These are phyloP conservation scores for Synergus gifuensis DNA, from an alignment of 2,888 invertebrate species.

Conservation along the genomic window DNA sequence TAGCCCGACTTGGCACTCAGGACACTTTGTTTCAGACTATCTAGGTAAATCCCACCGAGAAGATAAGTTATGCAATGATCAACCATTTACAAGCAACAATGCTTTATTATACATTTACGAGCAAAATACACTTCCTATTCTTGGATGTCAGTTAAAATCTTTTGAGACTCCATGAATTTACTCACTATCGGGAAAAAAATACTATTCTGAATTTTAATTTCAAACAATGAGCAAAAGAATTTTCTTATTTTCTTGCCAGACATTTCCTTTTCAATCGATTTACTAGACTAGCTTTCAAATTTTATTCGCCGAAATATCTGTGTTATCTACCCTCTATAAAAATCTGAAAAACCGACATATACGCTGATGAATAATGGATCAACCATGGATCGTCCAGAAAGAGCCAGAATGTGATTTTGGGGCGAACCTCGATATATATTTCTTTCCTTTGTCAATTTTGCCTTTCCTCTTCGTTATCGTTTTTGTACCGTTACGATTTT, in stretches of 20 bases:
- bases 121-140: too few species aligned
- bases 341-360: slow-evolving; percentile 35
- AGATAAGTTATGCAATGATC: background rate
- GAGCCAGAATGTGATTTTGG: slow-evolving; percentile 32
- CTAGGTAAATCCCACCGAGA: background rate
- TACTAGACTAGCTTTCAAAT: background rate
- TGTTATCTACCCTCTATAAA: slow-evolving; percentile 23
- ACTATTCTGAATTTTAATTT: background rate
- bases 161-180: too few species aligned
- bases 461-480: slow-evolving; percentile 8
- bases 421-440: slow-evolving; percentile 29
- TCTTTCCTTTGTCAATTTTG: slow-evolving; percentile 27
- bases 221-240: background rate
- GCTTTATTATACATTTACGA: background rate
- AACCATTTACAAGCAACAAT: background rate
- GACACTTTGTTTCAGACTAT: background rate
- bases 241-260: background rate
- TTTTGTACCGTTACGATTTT: background rate
- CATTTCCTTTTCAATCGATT: background rate
- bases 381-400: slow-evolving; percentile 35
- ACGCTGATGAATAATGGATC: slow-evolving; percentile 36
- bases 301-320: slow-evolving; percentile 4
- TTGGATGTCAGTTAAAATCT: too few species aligned
- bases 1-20: background rate
- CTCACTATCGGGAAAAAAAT: too few species aligned